phyloP scores from a whole-genome alignment of 2,113 vertebrate genomes.

The Pollimyrus isidori region DNA sequence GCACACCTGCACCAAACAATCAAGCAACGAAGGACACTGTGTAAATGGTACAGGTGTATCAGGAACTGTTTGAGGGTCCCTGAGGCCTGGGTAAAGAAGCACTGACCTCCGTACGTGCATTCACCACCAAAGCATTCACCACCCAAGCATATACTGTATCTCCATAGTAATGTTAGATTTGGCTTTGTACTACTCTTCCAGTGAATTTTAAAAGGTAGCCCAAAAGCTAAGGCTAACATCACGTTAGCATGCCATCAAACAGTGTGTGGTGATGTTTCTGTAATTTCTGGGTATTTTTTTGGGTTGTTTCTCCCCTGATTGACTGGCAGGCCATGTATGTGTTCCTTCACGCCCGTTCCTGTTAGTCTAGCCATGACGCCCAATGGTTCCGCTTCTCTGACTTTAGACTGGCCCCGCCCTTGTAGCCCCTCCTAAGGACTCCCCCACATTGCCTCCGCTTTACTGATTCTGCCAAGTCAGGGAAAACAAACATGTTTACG shows the following conservation, averaged over 20 bases:
- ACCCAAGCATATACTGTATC: neutral
- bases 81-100: neutral
- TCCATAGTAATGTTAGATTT: neutral
- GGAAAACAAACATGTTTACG: conserved; percentile 18
- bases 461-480: conserved; percentile 7
- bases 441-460: neutral
- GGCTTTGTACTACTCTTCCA: neutral
- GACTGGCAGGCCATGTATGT: neutral
- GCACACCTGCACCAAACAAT: neutral
- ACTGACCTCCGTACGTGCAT: neutral
- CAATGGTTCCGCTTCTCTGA: neutral
- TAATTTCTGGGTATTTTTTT: neutral
- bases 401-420: neutral
- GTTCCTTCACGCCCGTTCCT: neutral
- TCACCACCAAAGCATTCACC: neutral
- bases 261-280: neutral
- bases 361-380: neutral
- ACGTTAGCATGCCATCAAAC: neutral
- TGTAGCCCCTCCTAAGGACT: neutral
- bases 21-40: neutral
- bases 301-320: neutral
- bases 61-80: neutral
- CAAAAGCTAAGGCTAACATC: neutral
- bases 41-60: neutral
- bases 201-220: neutral